A percentile compares a stretch with the other conserved stretches of the same genome.
phyloP scores from a whole-genome alignment of 2,888 invertebrate species.

The Caenorhabditis auriculariae region DNA sequence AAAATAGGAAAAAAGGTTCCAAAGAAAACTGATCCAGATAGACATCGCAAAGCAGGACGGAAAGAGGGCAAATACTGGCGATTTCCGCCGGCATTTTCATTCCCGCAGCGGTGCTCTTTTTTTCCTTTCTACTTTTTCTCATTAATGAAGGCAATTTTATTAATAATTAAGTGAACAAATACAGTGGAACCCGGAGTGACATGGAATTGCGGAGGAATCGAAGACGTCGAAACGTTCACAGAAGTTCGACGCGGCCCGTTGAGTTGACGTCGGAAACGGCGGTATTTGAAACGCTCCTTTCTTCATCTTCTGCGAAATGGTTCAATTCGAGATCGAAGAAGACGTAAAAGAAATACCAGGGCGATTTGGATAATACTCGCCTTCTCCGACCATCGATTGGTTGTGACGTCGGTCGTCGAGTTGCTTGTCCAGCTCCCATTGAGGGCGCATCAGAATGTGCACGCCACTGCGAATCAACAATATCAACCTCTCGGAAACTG shows the following conservation, averaged over 20 bases:
- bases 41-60: too few species aligned
- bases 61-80: too few species aligned
- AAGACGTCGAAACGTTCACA: too few species aligned
- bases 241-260: too few species aligned
- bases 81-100: too few species aligned
- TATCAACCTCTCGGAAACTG: neutral
- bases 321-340: neutral
- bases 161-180: neutral
- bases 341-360: neutral
- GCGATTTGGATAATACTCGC: constrained; percentile 8
- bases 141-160: neutral
- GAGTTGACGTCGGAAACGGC: too few species aligned
- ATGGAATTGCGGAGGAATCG: too few species aligned
- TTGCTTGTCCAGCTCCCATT: constrained; percentile 39
- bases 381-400: constrained; percentile 11
- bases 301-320: constrained; percentile 10
- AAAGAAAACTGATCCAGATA: too few species aligned
- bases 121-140: neutral
- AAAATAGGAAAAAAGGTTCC: too few species aligned
- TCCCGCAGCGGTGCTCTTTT: too few species aligned
- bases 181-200: neutral
- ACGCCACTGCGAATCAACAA: constrained; percentile 31
- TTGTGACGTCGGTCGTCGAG: constrained; percentile 9
- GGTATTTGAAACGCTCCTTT: constrained; percentile 38
- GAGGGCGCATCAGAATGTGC: constrained; percentile 42